Conservation (phyloP, 2,113 vertebrate species). For the Laterallus jamaicensis region DNA sequence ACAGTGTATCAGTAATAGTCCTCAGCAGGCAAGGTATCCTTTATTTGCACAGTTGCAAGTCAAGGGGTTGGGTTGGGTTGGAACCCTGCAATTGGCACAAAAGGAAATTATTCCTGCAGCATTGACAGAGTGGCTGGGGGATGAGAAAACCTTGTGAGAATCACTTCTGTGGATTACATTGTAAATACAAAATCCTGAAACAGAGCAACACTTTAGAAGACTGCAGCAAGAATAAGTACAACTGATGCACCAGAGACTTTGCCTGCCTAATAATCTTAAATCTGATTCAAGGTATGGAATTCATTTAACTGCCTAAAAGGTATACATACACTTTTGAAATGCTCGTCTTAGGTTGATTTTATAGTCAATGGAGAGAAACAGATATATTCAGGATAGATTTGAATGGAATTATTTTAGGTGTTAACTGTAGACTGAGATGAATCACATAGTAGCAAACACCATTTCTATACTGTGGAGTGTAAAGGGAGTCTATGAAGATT, state of each 20-base stretch:
- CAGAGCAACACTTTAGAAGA: background rate
- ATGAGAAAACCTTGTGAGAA: background rate
- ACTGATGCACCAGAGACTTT: background rate
- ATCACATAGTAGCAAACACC: background rate
- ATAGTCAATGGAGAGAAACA: background rate
- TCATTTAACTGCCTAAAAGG: background rate
- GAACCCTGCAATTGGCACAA: background rate
- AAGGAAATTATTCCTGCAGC: background rate
- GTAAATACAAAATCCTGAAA: background rate
- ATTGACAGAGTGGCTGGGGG: accelerated
- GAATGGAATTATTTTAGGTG: background rate
- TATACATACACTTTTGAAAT: background rate
- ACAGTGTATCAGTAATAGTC: background rate
- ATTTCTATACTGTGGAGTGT: background rate
- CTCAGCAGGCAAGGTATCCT: background rate
- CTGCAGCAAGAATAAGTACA: background rate
- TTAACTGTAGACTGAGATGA: background rate
- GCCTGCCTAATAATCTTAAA: background rate
- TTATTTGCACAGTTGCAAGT: background rate
- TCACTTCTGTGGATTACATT: background rate
- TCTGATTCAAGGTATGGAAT: background rate
- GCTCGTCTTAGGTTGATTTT: background rate
- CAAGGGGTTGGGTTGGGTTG: background rate
- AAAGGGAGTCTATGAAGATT: background rate
- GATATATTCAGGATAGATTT: background rate